Conservation (phyloP, 1,140 invertebrate genomes). For the Whitmania pigra region DNA sequence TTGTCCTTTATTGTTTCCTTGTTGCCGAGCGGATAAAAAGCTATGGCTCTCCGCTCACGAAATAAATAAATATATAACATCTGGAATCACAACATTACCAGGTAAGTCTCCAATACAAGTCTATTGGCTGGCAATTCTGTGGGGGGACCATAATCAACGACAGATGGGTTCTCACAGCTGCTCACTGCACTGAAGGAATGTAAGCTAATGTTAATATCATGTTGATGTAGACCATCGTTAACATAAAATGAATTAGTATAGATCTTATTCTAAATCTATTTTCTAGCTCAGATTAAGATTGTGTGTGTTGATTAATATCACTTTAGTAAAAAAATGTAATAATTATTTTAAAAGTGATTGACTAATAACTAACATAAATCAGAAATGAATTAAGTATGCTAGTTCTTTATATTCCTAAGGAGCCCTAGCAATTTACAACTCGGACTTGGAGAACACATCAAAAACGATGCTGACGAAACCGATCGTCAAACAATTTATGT, state of each 20-base stretch:
- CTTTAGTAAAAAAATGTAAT: no score
- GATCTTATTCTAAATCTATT: background rate
- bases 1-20: no score
- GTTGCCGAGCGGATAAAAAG: no score
- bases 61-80: no score
- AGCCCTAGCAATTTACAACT: background rate
- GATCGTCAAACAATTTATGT: background rate
- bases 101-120: background rate
- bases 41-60: no score
- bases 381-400: background rate
- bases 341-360: background rate
- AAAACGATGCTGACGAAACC: background rate
- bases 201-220: conserved; percentile 22
- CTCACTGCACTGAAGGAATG: conserved; percentile 34
- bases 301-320: background rate
- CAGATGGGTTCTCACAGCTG: conserved; percentile 60
- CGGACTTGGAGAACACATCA: background rate
- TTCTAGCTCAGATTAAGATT: background rate
- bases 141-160: conserved; percentile 78
- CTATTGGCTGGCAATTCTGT: conserved; percentile 49
- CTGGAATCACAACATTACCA: background rate
- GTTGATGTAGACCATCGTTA: background rate
- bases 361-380: no score
- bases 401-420: background rate
- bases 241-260: background rate